A percentile compares a stretch with the other conserved stretches of the same genome.
Evolutionary conservation across 1,140 invertebrate genomes (phyloP).

Genomic region (Pseudomyrmex pallidus): DNA sequence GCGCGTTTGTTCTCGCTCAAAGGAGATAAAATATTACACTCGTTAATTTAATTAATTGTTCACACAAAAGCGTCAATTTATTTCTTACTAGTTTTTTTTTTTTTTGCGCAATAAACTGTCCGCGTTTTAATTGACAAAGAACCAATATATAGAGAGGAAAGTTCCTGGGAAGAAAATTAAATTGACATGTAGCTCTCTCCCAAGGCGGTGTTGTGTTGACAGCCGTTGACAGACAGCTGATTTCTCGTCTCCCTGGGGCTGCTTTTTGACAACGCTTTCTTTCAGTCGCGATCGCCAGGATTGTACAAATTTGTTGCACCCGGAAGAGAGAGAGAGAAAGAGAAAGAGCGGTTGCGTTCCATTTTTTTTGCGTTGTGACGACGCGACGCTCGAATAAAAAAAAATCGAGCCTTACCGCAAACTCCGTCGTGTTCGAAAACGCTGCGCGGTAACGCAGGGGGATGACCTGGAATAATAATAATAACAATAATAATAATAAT

Average conservation of each 20-base stretch:
- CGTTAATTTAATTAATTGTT: too few species aligned
- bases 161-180: too few species aligned
- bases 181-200: too few species aligned
- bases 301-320: too few species aligned
- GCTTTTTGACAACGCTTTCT: constrained; percentile 8
- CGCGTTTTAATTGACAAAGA: too few species aligned
- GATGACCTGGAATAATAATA: not conserved
- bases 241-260: constrained; percentile 7
- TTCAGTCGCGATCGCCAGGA: constrained; percentile 15
- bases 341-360: not conserved
- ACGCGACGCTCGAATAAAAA: too few species aligned
- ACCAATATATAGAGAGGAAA: too few species aligned
- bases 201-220: too few species aligned
- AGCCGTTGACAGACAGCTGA: constrained; percentile 33
- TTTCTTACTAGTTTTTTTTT: not conserved
- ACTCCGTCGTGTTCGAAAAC: not conserved
- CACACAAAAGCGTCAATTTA: not conserved
- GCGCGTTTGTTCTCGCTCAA: too few species aligned
- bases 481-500: not conserved
- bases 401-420: not conserved
- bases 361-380: not conserved
- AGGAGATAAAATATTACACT: too few species aligned
- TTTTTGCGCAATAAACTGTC: too few species aligned
- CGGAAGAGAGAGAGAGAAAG: too few species aligned
- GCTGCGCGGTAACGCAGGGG: not conserved